A percentile compares a stretch with the other conserved stretches of the same genome.
Evolutionary conservation across 2,888 invertebrate species (phyloP).

Genomic region (Leptura quadrifasciata): DNA sequence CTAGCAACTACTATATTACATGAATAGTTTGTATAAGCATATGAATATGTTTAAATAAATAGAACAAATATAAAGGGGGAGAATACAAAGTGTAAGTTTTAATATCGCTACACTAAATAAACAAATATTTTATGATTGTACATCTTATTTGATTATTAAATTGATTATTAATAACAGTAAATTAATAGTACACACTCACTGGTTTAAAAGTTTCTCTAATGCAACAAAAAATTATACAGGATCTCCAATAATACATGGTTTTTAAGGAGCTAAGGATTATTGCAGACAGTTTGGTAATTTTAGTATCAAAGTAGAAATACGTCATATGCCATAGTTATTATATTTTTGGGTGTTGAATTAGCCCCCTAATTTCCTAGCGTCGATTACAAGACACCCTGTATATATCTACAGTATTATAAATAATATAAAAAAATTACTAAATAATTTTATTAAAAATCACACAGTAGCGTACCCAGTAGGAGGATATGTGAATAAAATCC

Average conservation of each 20-base stretch:
- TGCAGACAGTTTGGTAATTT: too few species aligned
- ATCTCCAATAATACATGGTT: too few species aligned
- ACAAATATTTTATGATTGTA: constrained; percentile 65
- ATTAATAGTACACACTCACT: constrained; percentile 45
- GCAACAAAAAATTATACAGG: constrained; percentile 31
- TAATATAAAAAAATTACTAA: constrained; percentile 14
- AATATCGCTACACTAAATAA: constrained; percentile 62
- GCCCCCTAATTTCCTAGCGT: too few species aligned
- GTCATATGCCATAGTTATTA: too few species aligned
- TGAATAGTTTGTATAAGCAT: background rate
- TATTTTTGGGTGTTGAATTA: too few species aligned
- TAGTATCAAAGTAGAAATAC: too few species aligned
- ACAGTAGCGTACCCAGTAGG: constrained; percentile 18
- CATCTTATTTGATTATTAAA: constrained; percentile 57
- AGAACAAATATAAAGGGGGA: constrained; percentile 5
- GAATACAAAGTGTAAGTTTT: constrained; percentile 12
- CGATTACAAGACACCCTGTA: too few species aligned
- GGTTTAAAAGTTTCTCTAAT: constrained; percentile 36
- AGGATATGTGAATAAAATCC: background rate
- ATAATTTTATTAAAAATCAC: constrained; percentile 23
- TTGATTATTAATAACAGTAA: constrained; percentile 49
- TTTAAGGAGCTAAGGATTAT: too few species aligned
- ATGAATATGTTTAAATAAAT: background rate
- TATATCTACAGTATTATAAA: constrained; percentile 27
- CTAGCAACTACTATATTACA: background rate